Evolutionary conservation across 2,797 vertebrate species (phyloP), one percentile per base, ranked within the genome.

Genomic region (Anas capensis): DNA sequence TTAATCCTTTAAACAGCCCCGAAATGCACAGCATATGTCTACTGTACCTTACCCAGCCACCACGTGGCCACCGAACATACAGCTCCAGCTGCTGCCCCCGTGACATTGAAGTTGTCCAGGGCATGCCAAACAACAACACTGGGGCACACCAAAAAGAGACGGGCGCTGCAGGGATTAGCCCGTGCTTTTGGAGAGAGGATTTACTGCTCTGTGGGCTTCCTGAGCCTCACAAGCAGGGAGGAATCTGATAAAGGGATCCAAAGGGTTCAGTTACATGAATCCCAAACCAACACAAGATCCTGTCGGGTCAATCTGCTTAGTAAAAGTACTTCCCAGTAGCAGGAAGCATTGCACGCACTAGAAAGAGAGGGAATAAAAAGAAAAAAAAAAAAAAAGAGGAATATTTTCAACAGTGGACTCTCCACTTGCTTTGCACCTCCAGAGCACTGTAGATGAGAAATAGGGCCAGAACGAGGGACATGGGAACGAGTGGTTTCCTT

Each of bases 231-330:
- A 61, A 68, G 29, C 12, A 82, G 20, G 44, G 23, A 78, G 44
- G 16, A 91, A n/a, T 65, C 48, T 54, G 36, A 70, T 40, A 60
- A 72, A 73, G 0, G 0, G n/a, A 84, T 54, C 61, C 64, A 68
- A 81, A 89, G 0, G 0, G 10, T 34, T 58, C 46, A 21, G 57
- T 69, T 82, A 65, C 2, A 1, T 0, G 1, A 82, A 8, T 58
- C 38, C 33, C 49, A 53, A 42, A 66, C 57, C 16, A 72, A 2
- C 48, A 49, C 17, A 26, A 68, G 42, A 70, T 7, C 36, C n/a
- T 58, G 61, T 13, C 15, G 73, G 14, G 5, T 81, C 57, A 82
- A 7, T 38, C 27, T 38, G 4, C 10, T 36, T 8, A 8, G 40
- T 1, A 46, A 9, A 93, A 86, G 8, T 27, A 62, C n/a, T 73